Percentiles rank a stretch among this genome's conserved stretches.
Conservation (phyloP, 1,140 invertebrate species). For the Anoplophora glabripennis region DNA sequence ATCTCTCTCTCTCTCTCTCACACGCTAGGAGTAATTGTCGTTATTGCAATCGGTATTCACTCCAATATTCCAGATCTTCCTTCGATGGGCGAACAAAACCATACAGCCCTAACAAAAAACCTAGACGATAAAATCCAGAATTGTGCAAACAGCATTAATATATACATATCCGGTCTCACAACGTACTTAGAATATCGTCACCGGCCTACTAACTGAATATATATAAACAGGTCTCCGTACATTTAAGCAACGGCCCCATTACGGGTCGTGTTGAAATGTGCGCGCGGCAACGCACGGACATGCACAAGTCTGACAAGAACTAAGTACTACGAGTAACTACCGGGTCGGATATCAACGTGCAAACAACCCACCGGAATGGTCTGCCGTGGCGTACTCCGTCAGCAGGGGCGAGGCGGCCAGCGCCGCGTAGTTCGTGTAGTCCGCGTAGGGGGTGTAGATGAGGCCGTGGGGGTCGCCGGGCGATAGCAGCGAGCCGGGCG, state of each 20-base stretch:
- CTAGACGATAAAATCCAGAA: background rate
- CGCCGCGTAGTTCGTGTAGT: conserved; percentile 86
- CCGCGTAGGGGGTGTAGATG: conserved; percentile 76
- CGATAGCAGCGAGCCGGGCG: conserved; percentile 59
- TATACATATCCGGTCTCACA: too few species aligned
- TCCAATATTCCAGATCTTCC: background rate
- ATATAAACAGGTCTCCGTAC: too few species aligned
- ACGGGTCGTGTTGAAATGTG: too few species aligned
- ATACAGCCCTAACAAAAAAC: conserved; percentile 2
- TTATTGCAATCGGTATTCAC: background rate
- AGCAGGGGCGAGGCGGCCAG: conserved; percentile 76
- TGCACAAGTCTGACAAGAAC: background rate
- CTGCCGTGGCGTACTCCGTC: conserved; percentile 78
- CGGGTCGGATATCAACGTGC: conserved; percentile 59
- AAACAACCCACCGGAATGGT: conserved; percentile 95
- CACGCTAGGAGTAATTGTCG: too few species aligned
- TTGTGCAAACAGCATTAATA: background rate
- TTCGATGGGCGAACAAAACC: background rate
- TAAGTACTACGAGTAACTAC: conserved; percentile 8
- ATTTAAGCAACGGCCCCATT: too few species aligned
- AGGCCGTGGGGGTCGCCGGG: conserved; percentile 59
- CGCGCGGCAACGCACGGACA: too few species aligned
- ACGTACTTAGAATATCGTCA: conserved; percentile 1
- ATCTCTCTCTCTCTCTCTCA: too few species aligned
- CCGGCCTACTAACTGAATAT: background rate